A percentile compares a stretch with the other conserved stretches of the same genome.
phyloP scores from a whole-genome alignment of 2,888 invertebrate species.

The Boloria euphrosyne region DNA sequence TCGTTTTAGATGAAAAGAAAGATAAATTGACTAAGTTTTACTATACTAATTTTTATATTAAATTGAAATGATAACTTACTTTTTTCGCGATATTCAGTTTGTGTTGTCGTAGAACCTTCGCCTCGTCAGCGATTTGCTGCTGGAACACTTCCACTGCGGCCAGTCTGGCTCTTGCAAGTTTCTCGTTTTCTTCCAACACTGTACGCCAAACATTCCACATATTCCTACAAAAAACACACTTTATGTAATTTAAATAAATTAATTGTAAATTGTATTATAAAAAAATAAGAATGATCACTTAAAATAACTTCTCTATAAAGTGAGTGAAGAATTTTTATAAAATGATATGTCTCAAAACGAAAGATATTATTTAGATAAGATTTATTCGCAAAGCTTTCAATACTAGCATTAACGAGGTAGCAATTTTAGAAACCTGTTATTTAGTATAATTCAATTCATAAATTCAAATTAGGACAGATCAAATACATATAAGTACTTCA shows the following conservation, averaged over 20 bases:
- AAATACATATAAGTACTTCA: too few relatives aligned
- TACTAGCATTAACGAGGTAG: neutral
- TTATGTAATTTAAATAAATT: neutral
- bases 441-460: neutral
- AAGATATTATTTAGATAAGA: neutral
- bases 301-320: neutral
- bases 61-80: constrained; percentile 64
- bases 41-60: neutral
- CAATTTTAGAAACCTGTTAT: neutral
- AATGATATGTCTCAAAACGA: neutral
- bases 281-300: too few relatives aligned
- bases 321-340: neutral
- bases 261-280: neutral
- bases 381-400: neutral
- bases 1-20: neutral
- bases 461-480: neutral
- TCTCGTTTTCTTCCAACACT: constrained; percentile 97
- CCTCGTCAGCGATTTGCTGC: constrained; percentile 96
- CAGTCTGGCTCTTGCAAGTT: constrained; percentile 92
- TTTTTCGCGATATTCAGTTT: constrained; percentile 92
- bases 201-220: constrained; percentile 99
- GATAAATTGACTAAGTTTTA: neutral
- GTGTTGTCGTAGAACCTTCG: constrained; percentile 91
- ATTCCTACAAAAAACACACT: constrained; percentile 84
- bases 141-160: constrained; percentile 97